phyloP scores from a whole-genome alignment of 2,797 vertebrate genomes.

The Channallabes apus region DNA sequence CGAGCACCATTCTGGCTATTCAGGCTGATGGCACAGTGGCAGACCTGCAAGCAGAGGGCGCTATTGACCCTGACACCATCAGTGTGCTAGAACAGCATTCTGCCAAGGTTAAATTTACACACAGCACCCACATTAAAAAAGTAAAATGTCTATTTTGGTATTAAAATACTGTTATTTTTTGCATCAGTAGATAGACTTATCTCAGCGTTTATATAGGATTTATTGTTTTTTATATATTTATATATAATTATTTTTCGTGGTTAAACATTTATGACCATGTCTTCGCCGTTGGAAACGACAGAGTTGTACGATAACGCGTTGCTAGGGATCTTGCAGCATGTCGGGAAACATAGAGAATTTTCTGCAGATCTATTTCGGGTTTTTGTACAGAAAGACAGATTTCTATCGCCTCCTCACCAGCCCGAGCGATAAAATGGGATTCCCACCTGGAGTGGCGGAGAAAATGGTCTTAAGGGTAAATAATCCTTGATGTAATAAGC shows the following conservation, averaged over 20 bases:
- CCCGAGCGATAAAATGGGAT: constrained; percentile 86
- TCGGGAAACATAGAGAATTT: constrained; percentile 94
- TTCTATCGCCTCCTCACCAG: constrained; percentile 85
- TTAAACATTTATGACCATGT: constrained; percentile 57
- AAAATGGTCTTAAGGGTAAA: constrained; percentile 83
- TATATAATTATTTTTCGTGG: background rate
- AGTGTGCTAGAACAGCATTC: constrained; percentile 95
- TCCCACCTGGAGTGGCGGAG: constrained; percentile 89
- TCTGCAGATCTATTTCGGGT: constrained; percentile 89
- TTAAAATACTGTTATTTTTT: background rate
- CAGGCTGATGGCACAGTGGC: constrained; percentile 96
- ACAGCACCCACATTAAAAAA: too few relatives aligned
- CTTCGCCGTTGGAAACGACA: constrained; percentile 77
- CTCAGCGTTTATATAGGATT: background rate
- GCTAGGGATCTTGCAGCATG: constrained; percentile 93
- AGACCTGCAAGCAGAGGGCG: constrained; percentile 88
- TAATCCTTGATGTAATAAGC: background rate
- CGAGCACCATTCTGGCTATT: constrained; percentile 95
- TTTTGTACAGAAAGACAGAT: constrained; percentile 95
- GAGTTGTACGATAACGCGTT: constrained; percentile 93
- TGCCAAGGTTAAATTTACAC: constrained; percentile 82
- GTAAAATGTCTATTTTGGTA: too few relatives aligned
- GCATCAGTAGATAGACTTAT: background rate
- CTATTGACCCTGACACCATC: constrained; percentile 95
- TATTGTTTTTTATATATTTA: background rate